Base-by-base conservation (phyloP, 1,140 invertebrate genomes). In the Medauroidea extradentata region DNA sequence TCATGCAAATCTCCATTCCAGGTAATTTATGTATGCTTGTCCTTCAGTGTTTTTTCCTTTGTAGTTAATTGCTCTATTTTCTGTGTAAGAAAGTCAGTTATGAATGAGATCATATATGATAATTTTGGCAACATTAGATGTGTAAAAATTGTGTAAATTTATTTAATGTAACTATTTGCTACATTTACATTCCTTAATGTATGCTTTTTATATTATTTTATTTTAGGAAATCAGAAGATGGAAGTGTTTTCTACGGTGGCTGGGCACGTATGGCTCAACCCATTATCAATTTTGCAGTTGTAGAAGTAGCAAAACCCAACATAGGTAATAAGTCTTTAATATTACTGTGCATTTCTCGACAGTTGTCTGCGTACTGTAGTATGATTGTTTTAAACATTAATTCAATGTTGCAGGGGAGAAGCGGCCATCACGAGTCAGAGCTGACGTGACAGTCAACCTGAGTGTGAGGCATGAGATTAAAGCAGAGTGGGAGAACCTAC, bases 241-340 rank as follows among this genome's bases (percentile, higher is more conserved):
- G 83, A 0, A 86, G 83, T 52, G 86, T 88, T 25, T 89, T 92
- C 65, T 99, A 96, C 78, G 93, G 93, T 7, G 96, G 97, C 16
- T 99, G 96, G 96, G 95, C 97, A 0, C 81, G 96, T 60, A 99
- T 99, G 97, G 96, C 97, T 2, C 90, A 98, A 66, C 93, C 94
- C 0, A 93, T 99, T 41, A 81, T 86, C 7, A 87, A 87, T 59
- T 98, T 99, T 77, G 89, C 90, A 11, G 91, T 99, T 16, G 92
- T 98, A n/a, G 94, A 98, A 78, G 91, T 94, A 1, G 87, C 89
- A 1, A 93, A 93, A 69, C 90, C 90, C 0, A 91, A 92, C 72
- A 87, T 94, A 11, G 88, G 73, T 80, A 69, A 61, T 63, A n/a
- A n/a, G n/a, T n/a, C n/a, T n/a, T n/a, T n/a, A n/a, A n/a, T n/a